Base-by-base conservation (phyloP, 2,113 vertebrate genomes). In the Ceyx melanurus region DNA sequence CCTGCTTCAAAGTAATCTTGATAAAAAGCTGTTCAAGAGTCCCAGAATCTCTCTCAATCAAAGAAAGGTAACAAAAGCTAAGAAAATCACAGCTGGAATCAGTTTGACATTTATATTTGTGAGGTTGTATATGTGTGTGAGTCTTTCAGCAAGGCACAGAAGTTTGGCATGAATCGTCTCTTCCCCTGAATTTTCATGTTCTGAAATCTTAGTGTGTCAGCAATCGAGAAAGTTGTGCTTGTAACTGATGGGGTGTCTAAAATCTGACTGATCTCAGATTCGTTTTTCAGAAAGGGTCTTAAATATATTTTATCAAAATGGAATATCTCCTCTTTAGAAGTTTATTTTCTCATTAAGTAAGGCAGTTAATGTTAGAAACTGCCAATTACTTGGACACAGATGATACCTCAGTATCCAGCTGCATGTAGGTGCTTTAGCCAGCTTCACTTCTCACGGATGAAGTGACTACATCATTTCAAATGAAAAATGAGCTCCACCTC, bases 1-100 rank as follows among this genome's bases (percentile, higher is more conserved):
- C 20, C 10, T 56, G 14, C 87, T 82, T 96, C 74, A 76, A 93
- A 95, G 72, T 35, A 75, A 89, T 67, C 87, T 88, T 87, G 66
- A 89, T 85, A 64, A 82, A 72, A 51, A 77, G 43, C 40, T 87
- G 40, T 1, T 0, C 48, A 48, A 43, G 40, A 79, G 40, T 37
- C 37, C 37, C 18, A 62, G 60, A 66, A 58, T 79, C 31, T 48
- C 33, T 87, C 48, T 73, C 33, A 65, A 25, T 70, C 35, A 77
- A 80, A 57, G 29, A 17, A 76, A 79, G 75, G 10, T 56, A 79
- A 65, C 9, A 62, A 85, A 89, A 54, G 10, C 54, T 35, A 76
- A 82, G 33, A 84, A 85, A 84, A 68, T 26, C 62, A 88, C n/a
- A 77, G 33, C 31, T 79, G 22, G 81, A 68, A 89, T 45, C 67